Base-by-base conservation (phyloP, 2,888 invertebrate genomes). In the Balanococcus diminutus region DNA sequence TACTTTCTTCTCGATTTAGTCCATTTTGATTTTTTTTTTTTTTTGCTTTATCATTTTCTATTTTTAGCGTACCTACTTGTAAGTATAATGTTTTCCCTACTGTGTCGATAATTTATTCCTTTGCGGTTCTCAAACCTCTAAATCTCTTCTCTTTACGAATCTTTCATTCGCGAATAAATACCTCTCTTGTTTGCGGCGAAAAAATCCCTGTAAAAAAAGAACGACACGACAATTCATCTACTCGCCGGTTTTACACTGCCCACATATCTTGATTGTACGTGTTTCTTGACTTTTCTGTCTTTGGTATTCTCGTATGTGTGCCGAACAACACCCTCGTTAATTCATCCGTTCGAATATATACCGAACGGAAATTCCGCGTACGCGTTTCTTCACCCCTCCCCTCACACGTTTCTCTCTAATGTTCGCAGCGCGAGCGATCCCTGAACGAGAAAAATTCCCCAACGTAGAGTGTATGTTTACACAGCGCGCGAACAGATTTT, bases 401-500 rank as follows among this genome's bases (percentile, higher is more conserved):
- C 16, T n/a, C n/a, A 46, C n/a, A n/a, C n/a, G n/a, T n/a, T n/a
- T n/a, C n/a, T n/a, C n/a, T 8, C n/a, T 56, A 56, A n/a, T 11
- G 56, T 56, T 19, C 6, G 56, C 19, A 56, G 22, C 56, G 22
- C n/a, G 46, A 42, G 39, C 5, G 46, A 56, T 22, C 22, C 36
- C 19, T 8, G 22, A 56, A 56, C 0, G 22, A 56, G 56, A 67
- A 67, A 67, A 67, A 67, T 67, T 28, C 67, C 67, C 67, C 25
- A 67, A 28, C 25, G 25, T 67, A 28, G 67, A 28, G n/a, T n/a
- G n/a, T n/a, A n/a, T 28, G 67, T 67, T 28, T 67, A 67, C 67
- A 56, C 56, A 56, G 56, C 56, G 56, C 56, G 56, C 56, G 56
- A 67, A 67, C 67, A 67, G 67, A 67, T 67, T 67, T 67, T 67